phyloP scores from a whole-genome alignment of 2,888 invertebrate genomes.

The Drosophila borborema region DNA sequence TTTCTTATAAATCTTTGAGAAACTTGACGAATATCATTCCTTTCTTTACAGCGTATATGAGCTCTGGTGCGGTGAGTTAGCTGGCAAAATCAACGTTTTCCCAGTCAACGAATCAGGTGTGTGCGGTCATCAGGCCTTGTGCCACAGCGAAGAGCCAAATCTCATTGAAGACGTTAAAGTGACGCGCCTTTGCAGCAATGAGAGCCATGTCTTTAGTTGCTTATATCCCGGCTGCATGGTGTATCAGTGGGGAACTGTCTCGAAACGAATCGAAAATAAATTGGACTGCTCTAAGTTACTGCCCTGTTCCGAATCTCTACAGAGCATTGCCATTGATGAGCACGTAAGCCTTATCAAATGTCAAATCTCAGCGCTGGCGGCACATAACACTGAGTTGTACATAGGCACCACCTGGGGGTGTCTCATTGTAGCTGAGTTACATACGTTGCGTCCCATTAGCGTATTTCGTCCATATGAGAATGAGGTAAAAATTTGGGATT shows the following conservation, averaged over 20 bases:
- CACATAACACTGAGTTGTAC: slow-evolving; percentile 90
- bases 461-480: slow-evolving; percentile 97
- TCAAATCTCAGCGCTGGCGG: slow-evolving; percentile 88
- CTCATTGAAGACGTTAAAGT: slow-evolving; percentile 86
- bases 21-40: neutral
- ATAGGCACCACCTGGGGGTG: slow-evolving; percentile 98
- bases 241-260: slow-evolving; percentile 93
- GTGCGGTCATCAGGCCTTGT: slow-evolving; percentile 89
- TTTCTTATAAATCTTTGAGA: slow-evolving; percentile 4
- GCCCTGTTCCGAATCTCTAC: slow-evolving; percentile 96
- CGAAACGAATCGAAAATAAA: slow-evolving; percentile 89
- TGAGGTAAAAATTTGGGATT: slow-evolving; percentile 86
- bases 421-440: slow-evolving; percentile 94
- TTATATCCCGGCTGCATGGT: slow-evolving; percentile 94
- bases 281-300: slow-evolving; percentile 96
- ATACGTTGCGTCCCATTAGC: slow-evolving; percentile 93
- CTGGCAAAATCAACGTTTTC: slow-evolving; percentile 92
- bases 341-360: slow-evolving; percentile 91
- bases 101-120: slow-evolving; percentile 90
- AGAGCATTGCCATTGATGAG: slow-evolving; percentile 96
- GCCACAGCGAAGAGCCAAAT: slow-evolving; percentile 86
- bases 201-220: slow-evolving; percentile 91
- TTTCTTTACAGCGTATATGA: slow-evolving; percentile 87
- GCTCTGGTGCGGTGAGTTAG: slow-evolving; percentile 95
- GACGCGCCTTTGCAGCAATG: slow-evolving; percentile 89